These are phyloP conservation scores for Mythimna pallens DNA, from an alignment of 2,888 invertebrate species.

Conservation along the genomic window DNA sequence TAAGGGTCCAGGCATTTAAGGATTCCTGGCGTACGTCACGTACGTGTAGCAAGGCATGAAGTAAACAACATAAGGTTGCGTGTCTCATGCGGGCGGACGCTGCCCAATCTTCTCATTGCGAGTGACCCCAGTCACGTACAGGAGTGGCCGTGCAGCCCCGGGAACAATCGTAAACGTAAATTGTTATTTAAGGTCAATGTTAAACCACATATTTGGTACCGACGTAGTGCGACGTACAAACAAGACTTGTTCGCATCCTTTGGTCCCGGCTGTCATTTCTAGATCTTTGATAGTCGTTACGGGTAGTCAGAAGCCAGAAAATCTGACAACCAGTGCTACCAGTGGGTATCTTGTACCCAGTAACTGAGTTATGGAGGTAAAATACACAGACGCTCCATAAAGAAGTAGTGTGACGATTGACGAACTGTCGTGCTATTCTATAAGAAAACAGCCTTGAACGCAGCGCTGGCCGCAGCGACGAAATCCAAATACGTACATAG, in stretches of 20 bases:
- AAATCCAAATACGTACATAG: too few species aligned
- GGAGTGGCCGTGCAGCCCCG: constrained; percentile 67
- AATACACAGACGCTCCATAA: too few species aligned
- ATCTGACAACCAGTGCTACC: not conserved
- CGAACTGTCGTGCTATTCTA: too few species aligned
- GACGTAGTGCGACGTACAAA: constrained; percentile 4
- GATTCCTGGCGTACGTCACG: not conserved
- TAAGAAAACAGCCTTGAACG: too few species aligned
- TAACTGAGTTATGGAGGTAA: not conserved
- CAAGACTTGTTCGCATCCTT: not conserved
- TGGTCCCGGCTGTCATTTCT: not conserved
- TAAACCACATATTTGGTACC: constrained; percentile 61
- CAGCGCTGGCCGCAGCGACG: too few species aligned
- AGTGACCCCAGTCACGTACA: constrained; percentile 75
- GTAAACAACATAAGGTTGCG: constrained; percentile 57
- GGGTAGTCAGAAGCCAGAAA: not conserved
- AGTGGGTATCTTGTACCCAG: not conserved
- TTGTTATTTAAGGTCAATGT: constrained; percentile 86
- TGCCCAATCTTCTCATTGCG: constrained; percentile 84
- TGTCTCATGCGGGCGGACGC: constrained; percentile 78
- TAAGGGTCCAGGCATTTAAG: not conserved
- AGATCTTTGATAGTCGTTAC: not conserved
- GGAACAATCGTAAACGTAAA: constrained; percentile 80
- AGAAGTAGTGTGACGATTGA: too few species aligned
- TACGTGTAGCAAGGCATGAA: constrained; percentile 16